Conservation (phyloP, 2,797 vertebrate genomes). For the Characodon lateralis region DNA sequence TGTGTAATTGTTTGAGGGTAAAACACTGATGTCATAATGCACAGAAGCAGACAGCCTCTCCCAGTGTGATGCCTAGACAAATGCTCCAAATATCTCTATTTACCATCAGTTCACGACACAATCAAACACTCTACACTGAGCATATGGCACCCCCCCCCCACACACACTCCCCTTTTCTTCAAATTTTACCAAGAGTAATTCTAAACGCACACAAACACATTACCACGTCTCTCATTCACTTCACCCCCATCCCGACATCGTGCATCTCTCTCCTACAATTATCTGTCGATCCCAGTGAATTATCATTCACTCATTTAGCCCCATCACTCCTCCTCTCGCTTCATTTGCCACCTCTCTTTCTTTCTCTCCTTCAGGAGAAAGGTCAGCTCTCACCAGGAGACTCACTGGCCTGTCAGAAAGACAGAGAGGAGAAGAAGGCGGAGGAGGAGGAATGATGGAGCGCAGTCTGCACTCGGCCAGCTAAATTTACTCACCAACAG, state of each 20-base stretch:
- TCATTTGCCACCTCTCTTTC: constrained; percentile 44
- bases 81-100: constrained; percentile 81
- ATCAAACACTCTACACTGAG: constrained; percentile 27
- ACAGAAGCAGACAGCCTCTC: constrained; percentile 75
- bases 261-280: constrained; percentile 41
- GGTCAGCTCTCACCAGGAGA: constrained; percentile 79
- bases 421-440: constrained; percentile 38
- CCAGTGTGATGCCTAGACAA: constrained; percentile 77
- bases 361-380: constrained; percentile 71
- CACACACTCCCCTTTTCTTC: constrained; percentile 14
- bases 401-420: constrained; percentile 53
- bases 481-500: constrained; percentile 40
- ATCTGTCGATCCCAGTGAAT: constrained; percentile 51
- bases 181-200: constrained; percentile 28
- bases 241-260: constrained; percentile 10
- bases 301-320: constrained; percentile 66
- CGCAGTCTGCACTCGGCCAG: constrained; percentile 16
- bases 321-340: constrained; percentile 51
- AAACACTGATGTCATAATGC: constrained; percentile 73
- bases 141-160: constrained; percentile 38
- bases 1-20: constrained; percentile 32
- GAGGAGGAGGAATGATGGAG: constrained; percentile 49
- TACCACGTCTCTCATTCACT: constrained; percentile 7
- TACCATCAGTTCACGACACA: constrained; percentile 68
- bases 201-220: constrained; percentile 31